Conservation (phyloP, 2,797 vertebrate species). For the Petrocephalus schoutedeni region DNA sequence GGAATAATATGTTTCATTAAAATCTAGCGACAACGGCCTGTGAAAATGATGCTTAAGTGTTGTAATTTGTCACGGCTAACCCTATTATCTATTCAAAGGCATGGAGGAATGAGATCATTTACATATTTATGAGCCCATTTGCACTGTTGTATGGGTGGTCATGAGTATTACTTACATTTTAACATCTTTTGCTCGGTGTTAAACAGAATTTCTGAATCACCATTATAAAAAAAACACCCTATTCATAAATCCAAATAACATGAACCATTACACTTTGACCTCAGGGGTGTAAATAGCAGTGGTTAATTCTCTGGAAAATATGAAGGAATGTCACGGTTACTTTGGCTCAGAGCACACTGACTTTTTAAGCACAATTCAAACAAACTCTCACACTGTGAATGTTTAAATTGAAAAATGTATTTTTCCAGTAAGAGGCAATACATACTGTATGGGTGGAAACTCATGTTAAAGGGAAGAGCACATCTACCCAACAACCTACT, state of each 20-base stretch:
- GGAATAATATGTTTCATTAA: slow-evolving; percentile 37
- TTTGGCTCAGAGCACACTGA: background rate
- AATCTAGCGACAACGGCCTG: slow-evolving; percentile 30
- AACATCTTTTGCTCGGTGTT: slow-evolving; percentile 2
- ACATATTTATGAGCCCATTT: slow-evolving; percentile 36
- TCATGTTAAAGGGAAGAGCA: background rate
- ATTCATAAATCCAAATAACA: slow-evolving; percentile 13
- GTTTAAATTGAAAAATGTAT: slow-evolving; percentile 11
- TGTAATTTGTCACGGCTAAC: slow-evolving; percentile 38
- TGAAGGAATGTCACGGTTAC: background rate
- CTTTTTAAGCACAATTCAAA: background rate
- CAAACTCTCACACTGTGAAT: background rate
- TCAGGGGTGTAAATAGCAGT: background rate
- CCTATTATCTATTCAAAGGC: slow-evolving; percentile 30
- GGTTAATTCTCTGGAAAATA: background rate
- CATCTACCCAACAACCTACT: background rate
- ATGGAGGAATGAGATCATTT: slow-evolving; percentile 33
- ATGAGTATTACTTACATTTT: slow-evolving; percentile 18
- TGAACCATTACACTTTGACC: background rate
- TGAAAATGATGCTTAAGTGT: slow-evolving; percentile 28
- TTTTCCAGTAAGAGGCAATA: background rate
- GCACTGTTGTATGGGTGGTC: slow-evolving; percentile 17
- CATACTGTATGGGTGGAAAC: background rate
- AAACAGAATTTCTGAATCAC: background rate
- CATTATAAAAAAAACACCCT: background rate